Evolutionary conservation across 92 coral and sea anemone genomes (phyloP).

Genomic region (Epizoanthus rinbou): DNA sequence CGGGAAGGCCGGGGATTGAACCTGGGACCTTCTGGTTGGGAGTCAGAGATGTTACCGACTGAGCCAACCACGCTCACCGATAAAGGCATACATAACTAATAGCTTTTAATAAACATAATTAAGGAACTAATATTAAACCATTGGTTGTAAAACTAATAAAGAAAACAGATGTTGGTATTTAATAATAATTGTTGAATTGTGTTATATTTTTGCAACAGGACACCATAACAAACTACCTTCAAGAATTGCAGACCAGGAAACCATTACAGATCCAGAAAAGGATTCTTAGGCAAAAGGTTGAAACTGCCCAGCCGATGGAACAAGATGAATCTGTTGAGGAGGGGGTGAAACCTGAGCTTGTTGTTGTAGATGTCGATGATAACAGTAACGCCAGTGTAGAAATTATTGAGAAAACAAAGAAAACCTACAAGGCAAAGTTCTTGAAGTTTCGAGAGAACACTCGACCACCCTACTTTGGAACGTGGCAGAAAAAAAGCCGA

Average conservation of each 20-base stretch:
- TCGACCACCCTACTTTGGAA: constrained; percentile 96
- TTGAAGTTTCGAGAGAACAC: constrained; percentile 82
- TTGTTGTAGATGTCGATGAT: constrained; percentile 55
- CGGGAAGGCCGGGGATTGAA: no score
- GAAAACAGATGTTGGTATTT: no score
- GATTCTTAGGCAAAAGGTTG: constrained; percentile 29
- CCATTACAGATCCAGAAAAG: constrained; percentile 44
- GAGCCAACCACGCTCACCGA: no score
- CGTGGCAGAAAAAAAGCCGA: constrained; percentile 83
- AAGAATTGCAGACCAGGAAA: constrained; percentile 63
- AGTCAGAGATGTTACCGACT: no score
- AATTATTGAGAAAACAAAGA: constrained; percentile 54
- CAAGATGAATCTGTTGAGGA: constrained; percentile 52
- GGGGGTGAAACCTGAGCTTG: constrained; percentile 37
- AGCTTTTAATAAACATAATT: no score
- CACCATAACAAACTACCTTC: constrained; percentile 43
- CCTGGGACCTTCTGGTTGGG: no score
- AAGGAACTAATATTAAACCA: no score
- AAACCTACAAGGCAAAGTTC: constrained; percentile 60
- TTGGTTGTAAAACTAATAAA: no score
- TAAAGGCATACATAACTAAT: no score
- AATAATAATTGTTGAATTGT: neutral
- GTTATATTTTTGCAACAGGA: constrained; percentile 38
- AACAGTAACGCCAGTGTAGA: constrained; percentile 61
- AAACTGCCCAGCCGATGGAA: neutral